phyloP scores from a whole-genome alignment of 2,888 invertebrate species.

The Salpingus planirostris region DNA sequence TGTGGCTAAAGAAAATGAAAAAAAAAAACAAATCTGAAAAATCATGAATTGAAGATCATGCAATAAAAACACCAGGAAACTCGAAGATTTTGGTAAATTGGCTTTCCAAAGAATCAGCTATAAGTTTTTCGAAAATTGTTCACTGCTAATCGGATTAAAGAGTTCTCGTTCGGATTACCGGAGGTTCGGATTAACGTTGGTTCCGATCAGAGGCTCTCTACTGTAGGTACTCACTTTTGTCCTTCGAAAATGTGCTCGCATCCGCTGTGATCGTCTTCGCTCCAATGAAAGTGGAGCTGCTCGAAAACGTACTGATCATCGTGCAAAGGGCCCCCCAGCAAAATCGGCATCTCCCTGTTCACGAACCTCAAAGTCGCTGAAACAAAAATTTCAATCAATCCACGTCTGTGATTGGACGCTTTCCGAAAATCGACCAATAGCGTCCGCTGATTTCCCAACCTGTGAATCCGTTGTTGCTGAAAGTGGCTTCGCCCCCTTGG shows the following conservation, averaged over 20 bases:
- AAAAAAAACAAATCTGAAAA: too few relatives aligned
- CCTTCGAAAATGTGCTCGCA: conserved; percentile 75
- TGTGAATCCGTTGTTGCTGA: conserved; percentile 60
- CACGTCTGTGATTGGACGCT: too few relatives aligned
- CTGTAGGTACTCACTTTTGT: conserved; percentile 47
- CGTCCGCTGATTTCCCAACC: too few relatives aligned
- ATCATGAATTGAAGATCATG: too few relatives aligned
- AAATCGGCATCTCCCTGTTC: conserved; percentile 49
- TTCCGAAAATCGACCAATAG: too few relatives aligned
- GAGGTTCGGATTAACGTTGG: conserved; percentile 1
- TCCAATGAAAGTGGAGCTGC: conserved; percentile 78
- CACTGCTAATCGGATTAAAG: too few relatives aligned
- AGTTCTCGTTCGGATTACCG: neutral
- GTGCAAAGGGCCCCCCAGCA: conserved; percentile 56
- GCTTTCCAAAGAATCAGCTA: too few relatives aligned
- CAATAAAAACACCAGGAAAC: too few relatives aligned
- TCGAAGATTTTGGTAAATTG: too few relatives aligned
- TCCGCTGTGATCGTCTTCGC: conserved; percentile 62
- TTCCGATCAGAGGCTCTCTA: too few relatives aligned
- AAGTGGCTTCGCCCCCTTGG: conserved; percentile 46
- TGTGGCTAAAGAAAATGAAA: too few relatives aligned
- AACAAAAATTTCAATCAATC: conserved; percentile 20
- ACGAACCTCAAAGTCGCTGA: conserved; percentile 55
- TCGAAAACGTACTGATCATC: conserved; percentile 61
- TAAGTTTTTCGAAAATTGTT: too few relatives aligned